Percentiles rank a stretch among this genome's conserved stretches.
Evolutionary conservation across 2,113 vertebrate genomes (phyloP).

Genomic region (Uria lomvia): DNA sequence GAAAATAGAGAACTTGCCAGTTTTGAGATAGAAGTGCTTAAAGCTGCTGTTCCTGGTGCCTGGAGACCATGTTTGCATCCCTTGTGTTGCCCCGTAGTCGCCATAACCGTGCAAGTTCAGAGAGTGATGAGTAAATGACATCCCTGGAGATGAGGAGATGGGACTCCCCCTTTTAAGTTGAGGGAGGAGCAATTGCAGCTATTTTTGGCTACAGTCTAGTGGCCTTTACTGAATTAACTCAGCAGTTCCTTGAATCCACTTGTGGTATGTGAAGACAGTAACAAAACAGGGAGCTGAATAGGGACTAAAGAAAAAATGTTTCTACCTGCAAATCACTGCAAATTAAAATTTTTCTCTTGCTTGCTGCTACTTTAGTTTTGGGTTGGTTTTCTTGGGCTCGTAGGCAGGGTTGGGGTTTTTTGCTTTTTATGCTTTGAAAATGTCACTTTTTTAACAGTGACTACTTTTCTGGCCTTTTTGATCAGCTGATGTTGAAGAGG

Average conservation of each 20-base stretch:
- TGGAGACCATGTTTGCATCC: not conserved
- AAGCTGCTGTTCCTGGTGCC: not conserved
- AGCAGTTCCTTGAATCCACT: not conserved
- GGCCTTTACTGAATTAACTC: not conserved
- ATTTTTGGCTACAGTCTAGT: not conserved
- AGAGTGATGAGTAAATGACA: not conserved
- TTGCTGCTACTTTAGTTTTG: not conserved
- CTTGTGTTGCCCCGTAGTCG: not conserved
- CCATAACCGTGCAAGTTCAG: not conserved
- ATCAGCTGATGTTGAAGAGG: not conserved
- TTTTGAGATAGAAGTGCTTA: not conserved
- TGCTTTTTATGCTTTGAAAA: not conserved
- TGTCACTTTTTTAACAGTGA: not conserved
- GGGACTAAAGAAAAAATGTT: not conserved
- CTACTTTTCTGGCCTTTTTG: not conserved
- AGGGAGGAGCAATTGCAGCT: not conserved
- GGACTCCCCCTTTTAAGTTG: not conserved
- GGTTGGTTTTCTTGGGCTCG: not conserved
- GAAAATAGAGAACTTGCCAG: not conserved
- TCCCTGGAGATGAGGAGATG: not conserved
- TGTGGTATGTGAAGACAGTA: not conserved
- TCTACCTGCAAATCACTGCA: not conserved
- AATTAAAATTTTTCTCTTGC: not conserved
- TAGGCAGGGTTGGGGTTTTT: not conserved
- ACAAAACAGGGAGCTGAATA: not conserved